Percentiles rank a stretch among this genome's conserved stretches.
Evolutionary conservation across 2,888 invertebrate species (phyloP).

Genomic region (Podotricha telesiphe): DNA sequence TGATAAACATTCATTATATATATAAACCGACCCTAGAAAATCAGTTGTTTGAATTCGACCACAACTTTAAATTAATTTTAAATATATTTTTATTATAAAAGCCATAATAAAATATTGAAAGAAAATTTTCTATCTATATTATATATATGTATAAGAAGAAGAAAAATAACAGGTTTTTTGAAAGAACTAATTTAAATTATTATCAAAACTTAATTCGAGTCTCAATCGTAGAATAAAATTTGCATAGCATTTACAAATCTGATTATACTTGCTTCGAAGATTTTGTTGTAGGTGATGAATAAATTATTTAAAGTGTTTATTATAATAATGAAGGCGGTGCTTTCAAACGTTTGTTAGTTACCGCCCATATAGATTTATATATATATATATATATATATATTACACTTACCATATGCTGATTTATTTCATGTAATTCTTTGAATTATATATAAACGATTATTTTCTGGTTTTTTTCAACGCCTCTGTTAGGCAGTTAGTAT

Average conservation of each 20-base stretch:
- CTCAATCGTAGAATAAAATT: slow-evolving; percentile 24
- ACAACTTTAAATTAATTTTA: neutral
- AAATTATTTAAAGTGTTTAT: slow-evolving; percentile 28
- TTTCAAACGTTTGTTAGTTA: slow-evolving; percentile 3
- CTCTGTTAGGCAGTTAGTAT: neutral
- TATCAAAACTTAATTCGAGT: slow-evolving; percentile 21
- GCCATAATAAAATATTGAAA: neutral
- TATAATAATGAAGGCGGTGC: slow-evolving; percentile 27
- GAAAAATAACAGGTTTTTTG: neutral
- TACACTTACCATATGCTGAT: slow-evolving; percentile 2
- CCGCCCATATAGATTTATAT: slow-evolving; percentile 23
- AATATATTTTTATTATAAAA: neutral
- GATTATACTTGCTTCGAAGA: slow-evolving; percentile 15
- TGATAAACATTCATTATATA: too few relatives aligned
- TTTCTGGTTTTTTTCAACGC: neutral
- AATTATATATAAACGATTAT: neutral
- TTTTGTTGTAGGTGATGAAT: slow-evolving; percentile 23
- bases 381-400: too few relatives aligned
- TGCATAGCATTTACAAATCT: slow-evolving; percentile 25
- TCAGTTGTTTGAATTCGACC: neutral
- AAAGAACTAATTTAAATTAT: slow-evolving; percentile 14
- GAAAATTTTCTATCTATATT: neutral
- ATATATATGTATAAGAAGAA: neutral
- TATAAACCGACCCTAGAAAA: too few relatives aligned
- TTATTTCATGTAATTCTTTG: slow-evolving; percentile 8